Conservation (phyloP, 2,888 invertebrate species). For the Bellardia bayeri region DNA sequence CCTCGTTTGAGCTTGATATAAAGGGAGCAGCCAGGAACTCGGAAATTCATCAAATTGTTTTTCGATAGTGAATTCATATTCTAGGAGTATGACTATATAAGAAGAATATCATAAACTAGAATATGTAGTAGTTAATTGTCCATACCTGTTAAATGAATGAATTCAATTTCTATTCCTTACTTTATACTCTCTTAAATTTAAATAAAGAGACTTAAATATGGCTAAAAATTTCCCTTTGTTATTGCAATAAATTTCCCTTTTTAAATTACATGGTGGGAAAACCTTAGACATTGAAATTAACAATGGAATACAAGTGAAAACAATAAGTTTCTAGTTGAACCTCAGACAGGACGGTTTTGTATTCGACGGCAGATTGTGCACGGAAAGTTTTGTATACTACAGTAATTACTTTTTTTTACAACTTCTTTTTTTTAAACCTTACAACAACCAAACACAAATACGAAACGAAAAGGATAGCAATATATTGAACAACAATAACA, state of each 20-base stretch:
- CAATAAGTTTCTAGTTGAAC: slow-evolving; percentile 60
- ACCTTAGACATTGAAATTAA: slow-evolving; percentile 49
- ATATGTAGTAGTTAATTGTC: no score
- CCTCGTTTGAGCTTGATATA: no score
- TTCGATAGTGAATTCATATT: no score
- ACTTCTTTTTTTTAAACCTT: slow-evolving; percentile 5
- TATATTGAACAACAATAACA: slow-evolving; percentile 22
- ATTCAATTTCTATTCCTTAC: no score
- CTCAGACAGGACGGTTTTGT: slow-evolving; percentile 62
- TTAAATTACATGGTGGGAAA: slow-evolving; percentile 14
- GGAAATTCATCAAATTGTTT: no score
- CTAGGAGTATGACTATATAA: no score
- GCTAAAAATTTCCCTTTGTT: slow-evolving; percentile 14
- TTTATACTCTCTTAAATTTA: slow-evolving; percentile 8
- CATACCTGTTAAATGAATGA: no score
- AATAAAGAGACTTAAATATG: slow-evolving; percentile 11
- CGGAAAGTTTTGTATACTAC: slow-evolving; percentile 70
- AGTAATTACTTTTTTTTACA: slow-evolving; percentile 32
- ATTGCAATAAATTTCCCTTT: slow-evolving; percentile 39
- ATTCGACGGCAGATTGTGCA: slow-evolving; percentile 48
- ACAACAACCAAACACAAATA: slow-evolving; percentile 30
- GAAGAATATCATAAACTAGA: no score
- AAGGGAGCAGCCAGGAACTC: no score
- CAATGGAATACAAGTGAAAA: slow-evolving; percentile 15
- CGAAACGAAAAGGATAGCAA: slow-evolving; percentile 34